Conservation (phyloP, 2,888 invertebrate species). For the Leucophora obtusa region DNA sequence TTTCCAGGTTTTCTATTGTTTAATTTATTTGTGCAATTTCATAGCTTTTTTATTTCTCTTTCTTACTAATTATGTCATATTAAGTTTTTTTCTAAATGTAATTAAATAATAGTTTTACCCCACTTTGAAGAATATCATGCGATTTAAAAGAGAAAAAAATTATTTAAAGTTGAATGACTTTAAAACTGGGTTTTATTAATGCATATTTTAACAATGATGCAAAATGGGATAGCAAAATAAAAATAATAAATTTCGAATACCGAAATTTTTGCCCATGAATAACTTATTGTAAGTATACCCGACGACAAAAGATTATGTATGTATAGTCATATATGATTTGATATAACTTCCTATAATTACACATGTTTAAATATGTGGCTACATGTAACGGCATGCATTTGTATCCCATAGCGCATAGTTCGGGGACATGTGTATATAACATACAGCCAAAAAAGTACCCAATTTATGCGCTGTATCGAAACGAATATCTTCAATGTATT, state of each 20-base stretch:
- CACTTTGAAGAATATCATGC: slow-evolving; percentile 10
- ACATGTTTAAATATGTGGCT: too few species aligned
- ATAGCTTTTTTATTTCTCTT: slow-evolving; percentile 16
- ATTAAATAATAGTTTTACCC: slow-evolving; percentile 7
- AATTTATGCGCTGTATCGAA: too few species aligned
- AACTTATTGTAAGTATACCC: neutral
- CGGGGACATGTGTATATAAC: too few species aligned
- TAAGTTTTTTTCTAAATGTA: slow-evolving; percentile 20
- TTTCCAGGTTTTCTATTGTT: slow-evolving; percentile 25
- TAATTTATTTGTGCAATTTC: slow-evolving; percentile 9
- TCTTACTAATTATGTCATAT: slow-evolving; percentile 33
- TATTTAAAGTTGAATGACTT: slow-evolving; percentile 10
- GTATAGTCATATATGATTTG: too few species aligned
- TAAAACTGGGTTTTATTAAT: slow-evolving; percentile 1
- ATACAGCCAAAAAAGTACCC: too few species aligned
- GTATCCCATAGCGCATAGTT: too few species aligned
- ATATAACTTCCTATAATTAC: too few species aligned
- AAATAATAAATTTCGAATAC: too few species aligned
- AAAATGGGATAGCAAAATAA: neutral
- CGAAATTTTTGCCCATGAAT: too few species aligned
- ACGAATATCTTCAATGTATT: too few species aligned
- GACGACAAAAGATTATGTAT: too few species aligned
- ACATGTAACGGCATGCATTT: too few species aligned
- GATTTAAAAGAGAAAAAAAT: neutral
- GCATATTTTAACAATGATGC: neutral